Evolutionary conservation across 2,113 vertebrate species (phyloP).

Genomic region (Amblyopsis rosae): DNA sequence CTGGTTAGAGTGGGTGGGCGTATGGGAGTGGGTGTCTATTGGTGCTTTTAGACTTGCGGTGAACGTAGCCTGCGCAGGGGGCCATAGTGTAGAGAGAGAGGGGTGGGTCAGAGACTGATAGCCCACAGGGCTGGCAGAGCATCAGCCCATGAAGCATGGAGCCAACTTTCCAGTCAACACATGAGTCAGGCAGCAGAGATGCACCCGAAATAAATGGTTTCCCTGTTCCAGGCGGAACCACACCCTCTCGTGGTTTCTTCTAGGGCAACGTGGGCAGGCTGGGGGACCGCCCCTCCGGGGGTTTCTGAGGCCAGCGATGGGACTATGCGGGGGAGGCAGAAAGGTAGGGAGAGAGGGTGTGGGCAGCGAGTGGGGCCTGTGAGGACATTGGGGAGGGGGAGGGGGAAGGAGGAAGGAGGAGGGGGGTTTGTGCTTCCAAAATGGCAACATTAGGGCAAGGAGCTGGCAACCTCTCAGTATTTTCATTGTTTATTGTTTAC

Average conservation of each 20-base stretch:
- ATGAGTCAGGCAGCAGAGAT: constrained; percentile 94
- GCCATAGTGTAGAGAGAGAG: constrained; percentile 44
- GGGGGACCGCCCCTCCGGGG: constrained; percentile 75
- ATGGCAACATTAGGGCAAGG: constrained; percentile 76
- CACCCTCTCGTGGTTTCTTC: constrained; percentile 88
- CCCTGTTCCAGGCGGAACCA: constrained; percentile 91
- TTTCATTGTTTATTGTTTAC: constrained; percentile 82
- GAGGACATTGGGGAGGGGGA: constrained; percentile 40
- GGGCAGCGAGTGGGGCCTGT: constrained; percentile 19
- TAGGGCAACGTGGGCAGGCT: constrained; percentile 78
- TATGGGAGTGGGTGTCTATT: constrained; percentile 38
- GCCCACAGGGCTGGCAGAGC: constrained; percentile 82
- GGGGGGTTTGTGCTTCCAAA: constrained; percentile 76
- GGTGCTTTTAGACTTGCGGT: constrained; percentile 10
- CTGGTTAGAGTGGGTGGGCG: constrained; percentile 40
- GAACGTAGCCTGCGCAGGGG: constrained; percentile 8
- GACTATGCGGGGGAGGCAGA: constrained; percentile 69
- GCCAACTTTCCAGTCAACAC: constrained; percentile 96
- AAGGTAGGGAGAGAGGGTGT: constrained; percentile 36
- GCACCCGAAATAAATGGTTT: constrained; percentile 95
- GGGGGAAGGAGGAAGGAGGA: constrained; percentile 59
- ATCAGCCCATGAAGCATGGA: constrained; percentile 76
- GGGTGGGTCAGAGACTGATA: constrained; percentile 77
- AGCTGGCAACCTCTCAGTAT: constrained; percentile 69
- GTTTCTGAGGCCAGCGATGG: constrained; percentile 64